Evolutionary conservation across 2,113 vertebrate species (phyloP), one percentile per base, ranked within the genome.

Genomic region (Eolophus roseicapilla): DNA sequence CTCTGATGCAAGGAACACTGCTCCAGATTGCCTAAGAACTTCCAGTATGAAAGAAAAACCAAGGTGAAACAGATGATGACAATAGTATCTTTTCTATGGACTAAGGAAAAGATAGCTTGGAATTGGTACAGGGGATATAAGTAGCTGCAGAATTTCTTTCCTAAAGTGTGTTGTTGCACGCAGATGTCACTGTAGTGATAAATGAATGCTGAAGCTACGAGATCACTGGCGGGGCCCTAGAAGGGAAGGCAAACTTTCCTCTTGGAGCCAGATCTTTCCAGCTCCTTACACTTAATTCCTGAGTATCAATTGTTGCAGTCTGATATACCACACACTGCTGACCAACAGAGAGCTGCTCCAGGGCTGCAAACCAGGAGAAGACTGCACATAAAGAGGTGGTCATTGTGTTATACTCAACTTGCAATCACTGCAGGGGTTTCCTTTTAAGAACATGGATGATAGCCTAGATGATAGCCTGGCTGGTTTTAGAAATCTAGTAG

Each of bases 341-440:
- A 71, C 24, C 71, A 25, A 31, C 6, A 52, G 7, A 63, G 35
- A 28, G 6, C 43, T 82, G 21, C 50, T 79, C 27, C 49, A 62
- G 28, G 13, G 31, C 11, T 87, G 39, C 33, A 78, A 64, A 55
- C 4, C 24, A 39, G 44, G 33, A 84, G 18, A 4, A 64, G 44
- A 11, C 31, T 82, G 41, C 47, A 9, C 13, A 35, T 5, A 11
- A 90, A 47, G 17, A 62, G 5, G 6, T 17, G 13, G 27, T 53
- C 27, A 37, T n/a, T 6, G 4, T 0, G 0, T 59, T 73, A 29
- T 23, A 44, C 3, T 52, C 7, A 1, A 14, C 4, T 50, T 62
- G 27, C 47, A 82, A 2, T 44, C 21, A 7, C 6, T 17, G 21
- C 23, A 52, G 18, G 7, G 5, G 0, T 6, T 41, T 82, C n/a